Conservation (phyloP, 2,888 invertebrate genomes). For the Eugnorisma glareosa region DNA sequence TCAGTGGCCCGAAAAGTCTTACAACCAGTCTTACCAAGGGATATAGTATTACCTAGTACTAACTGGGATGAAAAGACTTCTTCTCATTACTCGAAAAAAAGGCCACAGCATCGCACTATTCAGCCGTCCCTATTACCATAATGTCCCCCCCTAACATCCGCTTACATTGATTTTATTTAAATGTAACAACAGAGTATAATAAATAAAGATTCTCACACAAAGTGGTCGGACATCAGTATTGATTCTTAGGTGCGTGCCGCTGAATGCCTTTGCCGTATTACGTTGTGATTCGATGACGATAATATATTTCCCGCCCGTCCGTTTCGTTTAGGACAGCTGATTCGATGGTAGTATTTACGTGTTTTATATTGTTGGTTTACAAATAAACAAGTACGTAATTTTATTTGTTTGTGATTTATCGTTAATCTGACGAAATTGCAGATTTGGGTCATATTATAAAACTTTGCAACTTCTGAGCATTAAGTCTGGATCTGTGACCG, state of each 20-base stretch:
- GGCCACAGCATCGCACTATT: slow-evolving; percentile 39
- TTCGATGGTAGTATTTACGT: slow-evolving; percentile 30
- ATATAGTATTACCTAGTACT: too few relatives aligned
- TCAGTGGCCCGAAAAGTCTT: too few relatives aligned
- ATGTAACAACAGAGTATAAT: slow-evolving; percentile 62
- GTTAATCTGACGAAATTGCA: background rate
- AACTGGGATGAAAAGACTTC: too few relatives aligned
- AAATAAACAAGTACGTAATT: background rate
- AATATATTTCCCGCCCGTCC: slow-evolving; percentile 69
- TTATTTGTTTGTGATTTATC: slow-evolving; percentile 16
- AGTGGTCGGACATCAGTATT: slow-evolving; percentile 62
- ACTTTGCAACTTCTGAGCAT: too few relatives aligned
- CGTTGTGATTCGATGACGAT: slow-evolving; percentile 72
- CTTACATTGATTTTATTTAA: slow-evolving; percentile 67
- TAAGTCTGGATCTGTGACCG: too few relatives aligned
- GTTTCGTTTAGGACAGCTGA: slow-evolving; percentile 61
- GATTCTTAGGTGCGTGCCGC: slow-evolving; percentile 56
- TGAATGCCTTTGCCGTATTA: slow-evolving; percentile 78
- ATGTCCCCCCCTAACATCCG: slow-evolving; percentile 65
- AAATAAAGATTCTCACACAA: slow-evolving; percentile 69
- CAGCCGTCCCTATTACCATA: slow-evolving; percentile 56
- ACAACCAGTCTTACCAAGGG: too few relatives aligned
- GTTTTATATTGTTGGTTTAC: slow-evolving; percentile 19
- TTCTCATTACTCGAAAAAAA: background rate
- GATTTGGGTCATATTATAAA: background rate